Base-by-base conservation (phyloP, 1,140 invertebrate genomes). In the Drosophila gunungcola region DNA sequence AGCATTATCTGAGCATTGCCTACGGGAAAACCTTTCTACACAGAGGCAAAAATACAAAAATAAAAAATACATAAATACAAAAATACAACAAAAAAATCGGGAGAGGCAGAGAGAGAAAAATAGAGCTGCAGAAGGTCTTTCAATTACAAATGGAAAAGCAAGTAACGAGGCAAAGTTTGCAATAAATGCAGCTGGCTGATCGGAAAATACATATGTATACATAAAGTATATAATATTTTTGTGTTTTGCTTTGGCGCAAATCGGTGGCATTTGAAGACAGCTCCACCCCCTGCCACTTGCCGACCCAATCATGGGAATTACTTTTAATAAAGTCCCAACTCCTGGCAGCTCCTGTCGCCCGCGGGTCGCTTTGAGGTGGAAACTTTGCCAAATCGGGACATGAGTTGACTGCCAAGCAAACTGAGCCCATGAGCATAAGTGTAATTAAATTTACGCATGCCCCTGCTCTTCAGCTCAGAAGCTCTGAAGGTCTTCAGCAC, bases 401-500 rank as follows among this genome's bases (percentile, higher is more conserved):
- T 16, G 48, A 51, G 48, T 16, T 51, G 48, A n/a, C 42, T 67
- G 42, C 32, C 64, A 36, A 46, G 5, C 25, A 45, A 73, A 73
- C 56, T 62, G 55, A 7, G 41, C 25, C 51, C 62, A 78, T 60
- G 54, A 68, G 73, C 74, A 69, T 73, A 84, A 86, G 73, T 86
- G 65, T 85, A 85, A 85, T 85, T 85, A 85, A 85, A 85, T 85
- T 88, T 74, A 76, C 80, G 53, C 61, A 67, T 57, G 21, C 41
- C 57, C 73, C 39, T n/a, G n/a, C 64, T 6, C 9, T 32, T 6
- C 43, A 2, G 29, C 29, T n/a, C n/a, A n/a, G n/a, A n/a, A 21
- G 16, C 16, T 21, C 16, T 21, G 16, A 21, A 21, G 16, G 16
- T 6, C 29, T 6, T 32, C 29, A 32, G 5, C 29, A 5, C 29